These are phyloP conservation scores for Papilio glaucus DNA, from an alignment of 1,140 invertebrate genomes.

Conservation along the genomic window DNA sequence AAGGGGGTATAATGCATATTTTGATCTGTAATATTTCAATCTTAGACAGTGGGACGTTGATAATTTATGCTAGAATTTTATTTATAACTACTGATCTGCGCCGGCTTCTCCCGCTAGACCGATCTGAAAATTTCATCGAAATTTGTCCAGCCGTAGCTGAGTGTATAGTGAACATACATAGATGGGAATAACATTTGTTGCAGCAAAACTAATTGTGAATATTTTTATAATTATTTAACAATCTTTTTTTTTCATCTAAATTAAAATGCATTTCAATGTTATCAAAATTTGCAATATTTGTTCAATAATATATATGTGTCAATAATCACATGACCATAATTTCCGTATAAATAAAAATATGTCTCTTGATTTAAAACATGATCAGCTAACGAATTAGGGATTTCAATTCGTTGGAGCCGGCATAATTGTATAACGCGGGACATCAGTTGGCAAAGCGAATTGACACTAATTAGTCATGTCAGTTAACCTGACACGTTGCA, in stretches of 20 bases:
- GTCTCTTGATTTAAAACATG: conserved; percentile 2
- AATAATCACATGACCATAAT: background rate
- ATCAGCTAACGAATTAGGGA: conserved; percentile 11
- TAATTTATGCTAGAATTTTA: too few species aligned
- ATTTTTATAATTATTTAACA: too few species aligned
- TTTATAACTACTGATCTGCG: too few species aligned
- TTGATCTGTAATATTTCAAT: background rate
- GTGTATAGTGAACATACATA: too few species aligned
- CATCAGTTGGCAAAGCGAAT: conserved; percentile 13
- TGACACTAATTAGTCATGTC: conserved; percentile 25
- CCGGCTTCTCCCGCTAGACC: too few species aligned
- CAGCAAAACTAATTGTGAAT: too few species aligned
- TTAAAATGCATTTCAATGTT: too few species aligned
- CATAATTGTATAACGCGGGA: conserved; percentile 18
- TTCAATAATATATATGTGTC: background rate
- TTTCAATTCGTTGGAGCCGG: conserved; percentile 1
- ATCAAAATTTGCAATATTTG: background rate
- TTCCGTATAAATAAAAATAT: too few species aligned
- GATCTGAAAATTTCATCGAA: too few species aligned
- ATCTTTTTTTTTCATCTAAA: too few species aligned
- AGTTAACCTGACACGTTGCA: conserved; percentile 14
- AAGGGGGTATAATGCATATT: background rate
- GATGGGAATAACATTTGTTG: too few species aligned
- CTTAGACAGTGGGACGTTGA: background rate
- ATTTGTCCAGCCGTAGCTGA: too few species aligned